Base-by-base conservation (phyloP, 2,888 invertebrate species). In the Cenopis cana region DNA sequence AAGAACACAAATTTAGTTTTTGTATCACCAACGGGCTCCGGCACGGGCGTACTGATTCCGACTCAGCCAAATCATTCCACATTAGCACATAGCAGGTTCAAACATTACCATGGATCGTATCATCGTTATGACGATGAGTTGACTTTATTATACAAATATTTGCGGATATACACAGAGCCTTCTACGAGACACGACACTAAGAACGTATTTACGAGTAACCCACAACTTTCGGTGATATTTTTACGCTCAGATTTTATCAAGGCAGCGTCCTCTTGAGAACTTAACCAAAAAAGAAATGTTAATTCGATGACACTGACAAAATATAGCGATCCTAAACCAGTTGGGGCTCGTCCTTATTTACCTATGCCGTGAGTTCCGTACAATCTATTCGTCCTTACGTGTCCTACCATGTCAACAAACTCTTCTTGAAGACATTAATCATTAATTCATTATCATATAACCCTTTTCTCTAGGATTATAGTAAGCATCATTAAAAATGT, bases 131-230 rank as follows among this genome's bases (percentile, higher is more conserved):
- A 41, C 14, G 56, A 11, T 41, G 3, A 57, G 56, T 69, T 69
- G 55, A 62, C 69, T 38, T 20, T 69, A 33, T 57, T 29, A 50
- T 18, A 57, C 41, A 57, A 69, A 69, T 69, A 69, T 69, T 69
- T 64, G 56, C 50, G 24, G 50, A 18, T 50, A 38, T 12, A 36
- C 64, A 68, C 52, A 18, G 18, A 61, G 20, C 46, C 52, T 41
- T 50, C 33, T 17, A 41, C 57, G 49, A 41, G 6, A 17, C 52
- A 41, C 68, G 18, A 18, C 11, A 46, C 54, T 29, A n/a, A n/a
- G n/a, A n/a, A n/a, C n/a, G n/a, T n/a, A n/a, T n/a, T 24, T 36
- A 36, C 36, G 17, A 61, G 50, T n/a, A 36, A 54, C 41, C 29
- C 52, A 60, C 52, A 68, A 52, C 59, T 68, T 68, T 59, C 14